Conservation (phyloP, 2,888 invertebrate genomes). For the Bhutanitis thaidina region DNA sequence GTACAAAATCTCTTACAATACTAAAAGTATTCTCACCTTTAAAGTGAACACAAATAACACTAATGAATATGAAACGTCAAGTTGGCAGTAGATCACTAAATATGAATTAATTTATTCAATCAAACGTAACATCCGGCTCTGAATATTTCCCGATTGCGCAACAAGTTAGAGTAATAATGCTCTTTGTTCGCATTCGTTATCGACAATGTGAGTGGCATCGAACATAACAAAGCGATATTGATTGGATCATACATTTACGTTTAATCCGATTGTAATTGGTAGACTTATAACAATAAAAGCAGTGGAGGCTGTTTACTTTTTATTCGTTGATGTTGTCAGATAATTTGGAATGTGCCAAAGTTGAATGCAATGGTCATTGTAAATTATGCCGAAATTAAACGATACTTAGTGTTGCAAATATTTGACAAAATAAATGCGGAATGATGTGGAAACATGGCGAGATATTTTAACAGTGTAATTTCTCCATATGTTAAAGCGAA, state of each 20-base stretch:
- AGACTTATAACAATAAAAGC: not conserved
- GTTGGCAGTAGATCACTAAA: no score
- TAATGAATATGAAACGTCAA: no score
- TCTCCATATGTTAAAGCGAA: no score
- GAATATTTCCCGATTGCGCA: not conserved
- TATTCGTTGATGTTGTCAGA: not conserved
- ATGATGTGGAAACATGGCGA: no score
- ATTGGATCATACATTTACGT: slow-evolving; percentile 1
- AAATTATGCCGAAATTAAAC: not conserved
- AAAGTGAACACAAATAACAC: no score
- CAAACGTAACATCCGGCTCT: not conserved
- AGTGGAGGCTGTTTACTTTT: not conserved
- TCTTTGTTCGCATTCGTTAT: not conserved
- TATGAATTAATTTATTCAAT: not conserved
- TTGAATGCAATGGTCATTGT: not conserved
- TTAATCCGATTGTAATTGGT: not conserved
- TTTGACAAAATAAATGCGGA: not conserved
- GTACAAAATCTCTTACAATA: no score
- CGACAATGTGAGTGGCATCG: not conserved
- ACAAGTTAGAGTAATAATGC: not conserved
- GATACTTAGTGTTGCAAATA: not conserved
- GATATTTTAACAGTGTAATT: no score
- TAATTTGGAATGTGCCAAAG: not conserved
- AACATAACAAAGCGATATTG: not conserved
- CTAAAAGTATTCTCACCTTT: no score